These are phyloP conservation scores for Mesocricetus auratus DNA, from an alignment of 2,113 vertebrate genomes.

Conservation along the genomic window DNA sequence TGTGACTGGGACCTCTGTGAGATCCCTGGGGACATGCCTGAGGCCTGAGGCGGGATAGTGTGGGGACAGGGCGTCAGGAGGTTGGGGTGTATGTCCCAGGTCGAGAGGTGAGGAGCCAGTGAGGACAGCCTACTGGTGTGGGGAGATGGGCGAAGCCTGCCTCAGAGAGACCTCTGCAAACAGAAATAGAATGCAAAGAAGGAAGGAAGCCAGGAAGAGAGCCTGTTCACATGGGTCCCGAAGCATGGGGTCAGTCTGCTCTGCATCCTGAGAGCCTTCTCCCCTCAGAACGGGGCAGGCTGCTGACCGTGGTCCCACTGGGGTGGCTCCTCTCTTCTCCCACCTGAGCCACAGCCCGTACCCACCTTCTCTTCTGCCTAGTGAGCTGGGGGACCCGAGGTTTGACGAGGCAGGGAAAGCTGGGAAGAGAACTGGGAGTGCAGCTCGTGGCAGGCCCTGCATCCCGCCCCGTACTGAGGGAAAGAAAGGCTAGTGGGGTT, in stretches of 20 bases:
- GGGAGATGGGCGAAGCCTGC: slow-evolving; percentile 39
- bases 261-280: not conserved
- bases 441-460: not conserved
- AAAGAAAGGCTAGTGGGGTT: not conserved
- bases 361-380: not conserved
- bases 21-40: not conserved
- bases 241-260: not conserved
- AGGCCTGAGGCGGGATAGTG: not conserved
- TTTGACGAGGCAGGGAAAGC: not conserved
- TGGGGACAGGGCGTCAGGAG: not conserved
- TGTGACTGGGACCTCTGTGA: not conserved
- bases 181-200: slow-evolving; percentile 76
- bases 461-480: not conserved
- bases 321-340: not conserved
- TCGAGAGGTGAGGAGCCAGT: slow-evolving; percentile 4
- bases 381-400: not conserved
- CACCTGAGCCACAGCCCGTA: not conserved
- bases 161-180: slow-evolving; percentile 58
- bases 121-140: slow-evolving; percentile 5
- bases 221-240: slow-evolving; percentile 60
- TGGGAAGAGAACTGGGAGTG: no score
- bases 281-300: not conserved
- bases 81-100: not conserved
- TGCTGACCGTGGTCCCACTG: not conserved
- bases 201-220: slow-evolving; percentile 73